Percentiles rank a stretch among this genome's conserved stretches.
Conservation (phyloP, 1,140 invertebrate species). For the Triops cancriformis region DNA sequence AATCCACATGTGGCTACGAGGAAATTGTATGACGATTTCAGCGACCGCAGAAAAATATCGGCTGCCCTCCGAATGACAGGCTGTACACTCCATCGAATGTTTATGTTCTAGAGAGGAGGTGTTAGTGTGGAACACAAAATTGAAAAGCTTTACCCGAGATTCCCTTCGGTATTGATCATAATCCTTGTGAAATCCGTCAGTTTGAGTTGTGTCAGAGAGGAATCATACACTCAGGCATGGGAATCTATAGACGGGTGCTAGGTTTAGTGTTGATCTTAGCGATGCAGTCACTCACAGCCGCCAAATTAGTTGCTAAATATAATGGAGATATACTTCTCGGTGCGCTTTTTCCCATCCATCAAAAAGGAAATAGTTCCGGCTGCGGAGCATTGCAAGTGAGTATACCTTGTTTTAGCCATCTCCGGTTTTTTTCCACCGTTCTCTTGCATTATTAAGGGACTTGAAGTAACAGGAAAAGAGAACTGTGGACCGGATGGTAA, state of each 20-base stretch:
- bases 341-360: constrained; percentile 48
- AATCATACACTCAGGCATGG: background rate
- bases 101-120: background rate
- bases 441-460: background rate
- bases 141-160: background rate
- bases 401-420: background rate
- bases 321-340: constrained; percentile 46
- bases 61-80: background rate
- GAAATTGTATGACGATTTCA: background rate
- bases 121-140: background rate
- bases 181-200: background rate
- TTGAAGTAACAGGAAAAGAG: background rate
- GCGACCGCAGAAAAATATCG: background rate
- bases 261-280: background rate
- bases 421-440: background rate
- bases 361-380: constrained; percentile 36
- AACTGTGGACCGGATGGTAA: background rate
- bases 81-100: background rate
- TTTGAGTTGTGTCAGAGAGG: background rate
- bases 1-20: background rate
- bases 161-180: background rate
- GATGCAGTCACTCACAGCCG: background rate
- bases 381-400: constrained; percentile 46
- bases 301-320: constrained; percentile 21
- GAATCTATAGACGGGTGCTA: background rate